Evolutionary conservation across 2,888 invertebrate species (phyloP), one percentile per base, ranked within the genome.

Genomic region (Strigamia crassipes): DNA sequence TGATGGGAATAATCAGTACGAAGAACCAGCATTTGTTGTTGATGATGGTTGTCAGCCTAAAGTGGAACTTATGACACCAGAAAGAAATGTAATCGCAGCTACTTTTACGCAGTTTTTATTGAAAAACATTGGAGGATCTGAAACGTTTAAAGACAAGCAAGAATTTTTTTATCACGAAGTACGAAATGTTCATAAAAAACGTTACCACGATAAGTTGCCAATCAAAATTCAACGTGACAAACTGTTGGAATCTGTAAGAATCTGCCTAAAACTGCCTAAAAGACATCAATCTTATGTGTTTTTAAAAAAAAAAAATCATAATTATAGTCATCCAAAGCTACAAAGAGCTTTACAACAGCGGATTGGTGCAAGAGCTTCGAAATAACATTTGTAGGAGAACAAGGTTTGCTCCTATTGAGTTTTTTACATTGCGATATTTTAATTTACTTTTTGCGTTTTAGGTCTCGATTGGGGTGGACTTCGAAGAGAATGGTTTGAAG

Each of bases 351-450:
- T 89, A 91, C 92, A 31, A 92, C 94, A n/a, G 92, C 93, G 82
- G 96, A 97, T 89, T 97, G 97, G 97, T 96, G 96, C 88, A 92
- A 94, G 87, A 96, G 94, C 90, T 96, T 97, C 88, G 96, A 97
- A 89, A 93, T 97, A 84, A 93, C 92, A 82, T 97, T 97, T 89
- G 92, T 94, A 87, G 96, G 96, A n/a, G 97, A 97, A 88, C 95
- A 95, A 91, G 97, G 95, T 93, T 85, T 61, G 83, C 83, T 84
- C 12, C 4, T 27, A 34, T 83, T 10, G 51, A 15, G 5, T 66
- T 79, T 41, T 82, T 27, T 27, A 34, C 15, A 27, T 18, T 78
- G 13, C 15, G 15, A 27, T 10, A n/a, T 13, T 51, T 18, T 34
- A 15, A 12, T 81, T 34, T 38, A 21, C 27, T 73, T n/a, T 21